Evolutionary conservation across 1,140 invertebrate genomes (phyloP), one percentile per base, ranked within the genome.

Genomic region (Zaprionus vittiger): DNA sequence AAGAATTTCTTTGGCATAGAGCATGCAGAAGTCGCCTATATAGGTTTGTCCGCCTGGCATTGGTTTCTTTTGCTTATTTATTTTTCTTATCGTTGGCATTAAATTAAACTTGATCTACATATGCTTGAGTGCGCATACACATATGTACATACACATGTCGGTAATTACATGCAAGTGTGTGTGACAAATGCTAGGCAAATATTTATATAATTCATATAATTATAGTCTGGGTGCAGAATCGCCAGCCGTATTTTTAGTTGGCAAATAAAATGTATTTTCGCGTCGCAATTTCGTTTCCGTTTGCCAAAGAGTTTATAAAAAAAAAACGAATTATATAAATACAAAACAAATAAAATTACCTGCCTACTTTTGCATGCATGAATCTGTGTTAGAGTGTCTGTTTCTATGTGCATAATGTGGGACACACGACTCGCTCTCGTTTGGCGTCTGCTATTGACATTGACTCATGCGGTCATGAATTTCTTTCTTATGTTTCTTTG

Each of bases 201-300:
- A 87, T 87, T 87, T 87, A 87, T 87, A 83, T 81, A 89, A 83
- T 75, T 79, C 44, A 79, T 84, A 84, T 75, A 89, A 81, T 84
- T 89, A 84, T 90, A 87, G 77, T 69, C 73, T 59, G 70, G 62
- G 67, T 78, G 52, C 70, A 69, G 73, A 80, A 67, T 68, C 47
- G 49, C 64, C 20, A 55, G 55, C 68, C 75, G 84, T 87, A 89
- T 89, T 89, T 87, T 79, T 89, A 81, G 84, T 73, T 71, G 37
- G 44, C 62, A 65, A 65, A 72, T 64, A 41, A 47, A 54, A 59
- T 38, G 44, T 6, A 44, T 56, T 64, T 62, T 74, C 71, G 80
- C 83, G 80, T 70, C 80, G 83, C 80, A 86, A 73, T 83, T 80
- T 86, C 57, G 66, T 78, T 86, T 86, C 83, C 83, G 83, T 83